Conservation (phyloP, 64 coral and sea anemone species). For the Dendrophyllia cribrosa region DNA sequence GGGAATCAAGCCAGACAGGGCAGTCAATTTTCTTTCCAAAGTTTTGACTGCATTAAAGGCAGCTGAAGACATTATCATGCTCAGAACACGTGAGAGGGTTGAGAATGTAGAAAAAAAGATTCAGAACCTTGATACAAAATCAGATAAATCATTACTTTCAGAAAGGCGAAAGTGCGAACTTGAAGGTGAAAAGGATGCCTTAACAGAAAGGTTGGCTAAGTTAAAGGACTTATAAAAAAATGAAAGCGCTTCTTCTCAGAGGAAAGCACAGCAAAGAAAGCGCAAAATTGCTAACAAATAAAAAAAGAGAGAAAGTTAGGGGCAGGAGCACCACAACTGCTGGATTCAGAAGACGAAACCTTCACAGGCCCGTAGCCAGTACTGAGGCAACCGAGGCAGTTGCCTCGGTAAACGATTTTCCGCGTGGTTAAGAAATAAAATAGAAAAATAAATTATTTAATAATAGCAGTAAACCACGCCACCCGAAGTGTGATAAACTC, state of each 20-base stretch:
- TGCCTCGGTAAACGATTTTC: too few relatives aligned
- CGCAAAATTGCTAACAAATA: conserved; percentile 57
- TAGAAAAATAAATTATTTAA: too few relatives aligned
- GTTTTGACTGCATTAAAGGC: conserved; percentile 46
- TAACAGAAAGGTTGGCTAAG: conserved; percentile 52
- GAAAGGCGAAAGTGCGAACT: conserved; percentile 39
- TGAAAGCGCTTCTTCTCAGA: conserved; percentile 20
- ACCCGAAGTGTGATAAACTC: too few relatives aligned
- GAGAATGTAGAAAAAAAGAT: conserved; percentile 61
- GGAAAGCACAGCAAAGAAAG: conserved; percentile 37
- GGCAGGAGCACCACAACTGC: conserved; percentile 36
- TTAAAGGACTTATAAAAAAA: conserved; percentile 46
- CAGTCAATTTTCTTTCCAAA: conserved; percentile 68
- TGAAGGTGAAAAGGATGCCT: conserved; percentile 56
- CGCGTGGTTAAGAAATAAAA: too few relatives aligned
- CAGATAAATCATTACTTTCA: conserved; percentile 57
- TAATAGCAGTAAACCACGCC: too few relatives aligned
- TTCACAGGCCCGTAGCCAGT: too few relatives aligned
- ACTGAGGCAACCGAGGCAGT: too few relatives aligned
- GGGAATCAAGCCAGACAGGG: conserved; percentile 52
- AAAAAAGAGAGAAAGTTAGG: conserved; percentile 45
- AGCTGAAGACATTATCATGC: conserved; percentile 63
- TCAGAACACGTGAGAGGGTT: conserved; percentile 58
- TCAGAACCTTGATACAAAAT: conserved; percentile 34
- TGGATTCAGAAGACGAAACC: conserved; percentile 67